Conservation (phyloP, 1,140 invertebrate genomes). For the Plectrocnemia conspersa region DNA sequence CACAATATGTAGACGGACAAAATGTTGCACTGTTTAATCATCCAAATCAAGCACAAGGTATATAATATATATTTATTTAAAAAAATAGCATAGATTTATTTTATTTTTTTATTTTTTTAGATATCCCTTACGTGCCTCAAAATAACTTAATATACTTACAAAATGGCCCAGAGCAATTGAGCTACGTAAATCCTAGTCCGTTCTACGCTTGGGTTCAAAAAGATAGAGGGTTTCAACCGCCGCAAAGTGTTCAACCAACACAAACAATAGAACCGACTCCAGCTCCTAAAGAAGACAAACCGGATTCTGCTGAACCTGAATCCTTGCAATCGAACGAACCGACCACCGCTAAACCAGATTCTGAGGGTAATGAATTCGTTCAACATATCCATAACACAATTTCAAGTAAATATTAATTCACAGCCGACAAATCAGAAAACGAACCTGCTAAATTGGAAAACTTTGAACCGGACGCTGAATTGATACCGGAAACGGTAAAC, state of each 20-base stretch:
- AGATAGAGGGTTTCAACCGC: too few species aligned
- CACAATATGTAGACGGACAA: too few species aligned
- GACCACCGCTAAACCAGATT: neutral
- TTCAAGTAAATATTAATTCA: neutral
- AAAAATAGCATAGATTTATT: neutral
- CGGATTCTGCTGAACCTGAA: neutral
- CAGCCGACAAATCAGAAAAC: neutral
- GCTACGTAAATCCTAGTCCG: too few species aligned
- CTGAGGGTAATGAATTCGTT: neutral
- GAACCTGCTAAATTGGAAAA: constrained; percentile 17
- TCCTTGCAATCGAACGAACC: neutral
- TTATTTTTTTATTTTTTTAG: neutral
- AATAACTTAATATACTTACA: constrained; percentile 16
- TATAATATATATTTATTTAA: too few species aligned
- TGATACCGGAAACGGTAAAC: constrained; percentile 13
- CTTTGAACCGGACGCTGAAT: constrained; percentile 22
- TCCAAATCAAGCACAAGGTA: too few species aligned
- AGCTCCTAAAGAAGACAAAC: constrained; percentile 12
- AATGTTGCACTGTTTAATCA: too few species aligned
- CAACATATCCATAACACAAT: neutral
- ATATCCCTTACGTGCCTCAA: constrained; percentile 4
- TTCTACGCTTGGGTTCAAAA: too few species aligned
- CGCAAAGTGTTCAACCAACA: constrained; percentile 3
- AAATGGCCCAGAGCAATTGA: neutral
- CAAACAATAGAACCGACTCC: constrained; percentile 1